A percentile compares a stretch with the other conserved stretches of the same genome.
phyloP scores from a whole-genome alignment of 1,140 invertebrate genomes.

The Nautilus pompilius region DNA sequence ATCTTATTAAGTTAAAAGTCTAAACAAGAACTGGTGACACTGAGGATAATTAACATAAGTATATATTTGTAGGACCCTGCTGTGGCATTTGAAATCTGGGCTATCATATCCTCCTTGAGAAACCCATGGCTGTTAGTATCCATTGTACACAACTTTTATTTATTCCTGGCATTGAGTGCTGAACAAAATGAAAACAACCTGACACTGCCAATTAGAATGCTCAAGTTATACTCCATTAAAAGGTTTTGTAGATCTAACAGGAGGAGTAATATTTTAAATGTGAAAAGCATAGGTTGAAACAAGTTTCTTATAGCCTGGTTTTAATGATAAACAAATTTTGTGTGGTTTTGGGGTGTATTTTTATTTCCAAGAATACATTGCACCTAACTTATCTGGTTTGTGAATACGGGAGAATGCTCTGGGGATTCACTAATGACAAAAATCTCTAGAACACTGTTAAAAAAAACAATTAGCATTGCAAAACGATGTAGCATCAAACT shows the following conservation, averaged over 20 bases:
- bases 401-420: background rate
- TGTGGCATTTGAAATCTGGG: constrained; percentile 53
- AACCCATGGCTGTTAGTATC: constrained; percentile 57
- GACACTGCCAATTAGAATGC: too few relatives aligned
- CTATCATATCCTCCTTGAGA: constrained; percentile 59
- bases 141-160: too few relatives aligned
- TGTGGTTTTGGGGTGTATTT: too few relatives aligned
- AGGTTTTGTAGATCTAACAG: too few relatives aligned
- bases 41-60: background rate
- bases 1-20: background rate
- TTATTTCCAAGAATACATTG: background rate
- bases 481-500: background rate
- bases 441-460: background rate
- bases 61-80: constrained; percentile 50
- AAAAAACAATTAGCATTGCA: background rate
- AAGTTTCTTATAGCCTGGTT: too few relatives aligned
- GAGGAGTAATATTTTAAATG: too few relatives aligned
- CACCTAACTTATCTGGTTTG: background rate
- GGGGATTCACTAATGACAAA: background rate
- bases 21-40: too few relatives aligned
- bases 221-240: too few relatives aligned
- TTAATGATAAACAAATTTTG: too few relatives aligned
- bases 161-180: too few relatives aligned
- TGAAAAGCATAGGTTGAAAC: too few relatives aligned
- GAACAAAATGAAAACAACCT: too few relatives aligned